Percentiles rank a stretch among this genome's conserved stretches.
These are phyloP conservation scores for Dermatemys mawii DNA, from an alignment of 2,113 vertebrate species.

Conservation along the genomic window DNA sequence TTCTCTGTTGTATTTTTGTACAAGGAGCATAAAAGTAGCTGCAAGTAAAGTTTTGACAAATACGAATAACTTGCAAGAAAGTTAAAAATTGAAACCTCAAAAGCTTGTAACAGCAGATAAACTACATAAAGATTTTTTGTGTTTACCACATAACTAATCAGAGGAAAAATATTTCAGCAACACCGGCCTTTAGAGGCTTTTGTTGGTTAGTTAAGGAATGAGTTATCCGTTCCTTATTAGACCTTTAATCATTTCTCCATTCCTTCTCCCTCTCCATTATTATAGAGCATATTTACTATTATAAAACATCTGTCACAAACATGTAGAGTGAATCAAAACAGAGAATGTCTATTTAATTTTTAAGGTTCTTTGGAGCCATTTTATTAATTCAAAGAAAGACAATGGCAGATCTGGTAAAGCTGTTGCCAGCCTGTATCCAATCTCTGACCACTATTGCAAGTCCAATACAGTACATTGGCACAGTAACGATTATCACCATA, in stretches of 20 bases:
- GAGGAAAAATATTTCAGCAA: conserved; percentile 38
- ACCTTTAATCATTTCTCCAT: neutral
- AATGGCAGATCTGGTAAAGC: neutral
- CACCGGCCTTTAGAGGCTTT: neutral
- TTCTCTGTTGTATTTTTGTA: conserved; percentile 24
- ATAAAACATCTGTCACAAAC: neutral
- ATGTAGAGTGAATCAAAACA: neutral
- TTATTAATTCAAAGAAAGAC: neutral
- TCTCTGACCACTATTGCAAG: neutral
- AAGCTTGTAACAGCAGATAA: conserved; percentile 25
- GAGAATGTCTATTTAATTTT: neutral
- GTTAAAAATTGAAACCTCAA: conserved; percentile 45
- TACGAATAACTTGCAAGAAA: conserved; percentile 46
- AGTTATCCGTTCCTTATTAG: neutral
- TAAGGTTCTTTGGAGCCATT: conserved; percentile 13
- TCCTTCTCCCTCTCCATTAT: neutral
- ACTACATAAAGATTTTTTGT: conserved; percentile 13
- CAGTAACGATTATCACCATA: neutral
- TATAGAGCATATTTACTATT: neutral
- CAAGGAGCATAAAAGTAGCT: conserved; percentile 15
- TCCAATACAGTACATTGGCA: neutral
- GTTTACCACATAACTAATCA: conserved; percentile 31
- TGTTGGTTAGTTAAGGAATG: neutral
- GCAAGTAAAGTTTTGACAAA: conserved; percentile 48
- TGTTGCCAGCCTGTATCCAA: neutral